These are phyloP conservation scores for Fulica atra DNA, from an alignment of 2,113 vertebrate species.

Conservation along the genomic window DNA sequence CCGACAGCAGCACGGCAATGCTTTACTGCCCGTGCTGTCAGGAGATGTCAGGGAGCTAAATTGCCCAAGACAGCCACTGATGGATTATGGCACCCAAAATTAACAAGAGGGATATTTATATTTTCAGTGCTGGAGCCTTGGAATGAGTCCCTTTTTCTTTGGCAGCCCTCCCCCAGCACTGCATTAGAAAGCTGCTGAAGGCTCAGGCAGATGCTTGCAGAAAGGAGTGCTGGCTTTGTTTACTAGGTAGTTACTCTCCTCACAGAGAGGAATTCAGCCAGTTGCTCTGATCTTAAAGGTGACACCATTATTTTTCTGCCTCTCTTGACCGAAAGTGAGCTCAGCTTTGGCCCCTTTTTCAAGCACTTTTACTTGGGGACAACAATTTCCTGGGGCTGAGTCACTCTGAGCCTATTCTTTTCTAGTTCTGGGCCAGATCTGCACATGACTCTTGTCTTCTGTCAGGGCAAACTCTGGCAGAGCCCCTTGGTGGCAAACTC, in stretches of 20 bases:
- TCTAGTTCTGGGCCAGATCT: neutral
- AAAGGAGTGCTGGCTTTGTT: neutral
- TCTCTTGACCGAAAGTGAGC: neutral
- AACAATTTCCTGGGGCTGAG: neutral
- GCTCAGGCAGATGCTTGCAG: neutral
- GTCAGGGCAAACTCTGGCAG: neutral
- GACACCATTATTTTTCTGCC: neutral
- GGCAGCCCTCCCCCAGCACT: neutral
- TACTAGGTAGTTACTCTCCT: neutral
- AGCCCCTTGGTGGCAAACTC: neutral
- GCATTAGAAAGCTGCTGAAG: neutral
- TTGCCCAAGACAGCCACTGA: neutral
- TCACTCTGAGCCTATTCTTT: neutral
- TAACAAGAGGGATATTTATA: slow-evolving; percentile 40
- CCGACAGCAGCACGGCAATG: neutral
- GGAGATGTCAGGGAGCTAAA: neutral
- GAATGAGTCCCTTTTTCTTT: neutral
- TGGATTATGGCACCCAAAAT: slow-evolving; percentile 33
- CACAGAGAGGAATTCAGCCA: neutral
- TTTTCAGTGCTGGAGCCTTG: neutral
- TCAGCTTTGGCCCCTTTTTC: neutral
- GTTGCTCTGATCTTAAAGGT: neutral
- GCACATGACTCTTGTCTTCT: neutral
- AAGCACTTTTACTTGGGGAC: neutral
- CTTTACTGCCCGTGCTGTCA: neutral